Base-by-base conservation (phyloP, 2,888 invertebrate species). In the Zygaena filipendulae region DNA sequence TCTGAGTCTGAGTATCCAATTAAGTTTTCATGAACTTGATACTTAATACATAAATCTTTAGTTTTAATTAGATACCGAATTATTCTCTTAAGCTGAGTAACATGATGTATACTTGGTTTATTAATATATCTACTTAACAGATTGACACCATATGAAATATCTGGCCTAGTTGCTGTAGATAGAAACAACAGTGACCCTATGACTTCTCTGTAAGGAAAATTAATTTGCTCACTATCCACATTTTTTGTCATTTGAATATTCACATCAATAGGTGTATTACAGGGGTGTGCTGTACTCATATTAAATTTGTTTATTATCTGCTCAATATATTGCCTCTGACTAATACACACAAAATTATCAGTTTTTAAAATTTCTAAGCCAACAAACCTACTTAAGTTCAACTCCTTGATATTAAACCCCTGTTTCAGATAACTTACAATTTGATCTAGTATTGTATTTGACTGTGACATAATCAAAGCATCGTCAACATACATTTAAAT, bases 401-500 rank as follows among this genome's bases (percentile, higher is more conserved):
- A 9, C 23, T 21, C 23, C 33, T 45, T 47, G 2, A 46, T 42
- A 25, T 45, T 31, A 43, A 49, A 48, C 5, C 3, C 19, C 31
- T 38, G 22, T 30, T 40, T 40, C 11, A 45, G 34, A 32, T 25
- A 25, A 4, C 29, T 12, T 23, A 45, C 36, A 19, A 43, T 33
- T 21, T 23, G 4, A 3, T 40, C 31, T 3, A 33, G 1, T 19
- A 10, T 0, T 21, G 30, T 27, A 35, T 20, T 35, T 11, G 23
- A 27, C n/a, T n/a, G n/a, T 23, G 43, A 40, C 2, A 48, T 4
- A 23, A 46, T 6, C 11, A 50, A 26, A 0, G 20, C 42, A 39
- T 50, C 49, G 36, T 51, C 47, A 9, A 51, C 52, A 49, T 42
- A 49, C 2, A 49, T 25, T 13, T n/a, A n/a, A n/a, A 47, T 31